phyloP scores from a whole-genome alignment of 2,797 vertebrate genomes.

The Pogoniulus pusillus region DNA sequence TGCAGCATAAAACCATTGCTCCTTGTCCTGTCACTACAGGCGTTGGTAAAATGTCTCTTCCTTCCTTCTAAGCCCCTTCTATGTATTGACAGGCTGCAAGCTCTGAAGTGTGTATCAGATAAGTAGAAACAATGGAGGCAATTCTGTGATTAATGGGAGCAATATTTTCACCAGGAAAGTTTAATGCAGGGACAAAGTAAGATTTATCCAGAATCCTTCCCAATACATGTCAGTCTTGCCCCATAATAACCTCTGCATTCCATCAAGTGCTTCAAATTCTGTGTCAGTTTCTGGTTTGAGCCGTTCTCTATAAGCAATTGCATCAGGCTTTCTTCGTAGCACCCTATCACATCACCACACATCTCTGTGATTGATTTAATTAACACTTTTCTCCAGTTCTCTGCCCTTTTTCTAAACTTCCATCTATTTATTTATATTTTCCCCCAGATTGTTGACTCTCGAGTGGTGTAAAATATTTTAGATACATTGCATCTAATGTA shows the following conservation, averaged over 20 bases:
- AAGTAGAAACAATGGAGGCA: not conserved
- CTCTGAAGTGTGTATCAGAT: not conserved
- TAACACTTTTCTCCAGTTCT: slow-evolving; percentile 2
- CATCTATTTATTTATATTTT: slow-evolving; percentile 56
- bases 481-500: slow-evolving; percentile 35
- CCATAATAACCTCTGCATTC: not conserved
- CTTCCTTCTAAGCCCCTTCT: not conserved
- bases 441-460: slow-evolving; percentile 46
- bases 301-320: not conserved
- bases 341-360: not conserved
- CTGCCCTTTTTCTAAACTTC: not conserved
- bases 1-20: not conserved
- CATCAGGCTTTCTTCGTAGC: not conserved
- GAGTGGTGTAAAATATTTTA: slow-evolving; percentile 54
- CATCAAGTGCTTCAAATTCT: not conserved
- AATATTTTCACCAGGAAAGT: not conserved
- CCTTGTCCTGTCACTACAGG: not conserved
- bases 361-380: slow-evolving; percentile 12
- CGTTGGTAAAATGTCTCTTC: not conserved
- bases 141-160: not conserved
- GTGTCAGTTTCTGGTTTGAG: slow-evolving; percentile 8
- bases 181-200: not conserved
- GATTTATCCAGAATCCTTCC: not conserved
- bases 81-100: accelerated
- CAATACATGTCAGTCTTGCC: not conserved